Evolutionary conservation across 2,888 invertebrate genomes (phyloP), one percentile per base, ranked within the genome.

Genomic region (Parnassius mnemosyne): DNA sequence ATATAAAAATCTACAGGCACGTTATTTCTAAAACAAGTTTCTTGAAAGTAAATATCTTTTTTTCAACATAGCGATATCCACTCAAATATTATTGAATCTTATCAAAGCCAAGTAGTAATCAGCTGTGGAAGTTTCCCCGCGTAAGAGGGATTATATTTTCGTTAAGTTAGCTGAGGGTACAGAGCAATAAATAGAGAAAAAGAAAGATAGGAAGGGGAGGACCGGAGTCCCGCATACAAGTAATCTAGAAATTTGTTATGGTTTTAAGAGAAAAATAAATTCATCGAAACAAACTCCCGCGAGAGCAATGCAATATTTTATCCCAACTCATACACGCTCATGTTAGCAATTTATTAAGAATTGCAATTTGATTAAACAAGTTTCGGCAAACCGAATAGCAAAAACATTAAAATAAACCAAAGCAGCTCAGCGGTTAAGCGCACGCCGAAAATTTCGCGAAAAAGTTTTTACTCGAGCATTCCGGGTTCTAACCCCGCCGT

Each of bases 71-170:
- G 43, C 11, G 43, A 46, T 73, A 71, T 86, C 87, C 84, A 81
- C 65, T 72, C 46, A 71, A 77, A 70, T 44, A 73, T 73, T 66
- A 34, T 68, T 66, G 61, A 64, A 70, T 77, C 80, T 85, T 87
- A 87, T 85, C 85, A 80, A 74, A 73, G 73, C 76, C 74, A 81
- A 85, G 83, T 84, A 86, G 86, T 88, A 89, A 91, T 91, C 89
- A 89, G 86, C 81, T 79, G 80, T 80, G 81, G 84, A 88, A 87
- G 82, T 89, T 89, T 85, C 77, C 81, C 77, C 80, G 83, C 84
- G 85, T 84, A 84, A 83, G 87, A 88, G 87, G 89, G 87, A 91
- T 91, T 89, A 89, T 89, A 86, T 89, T 90, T 88, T 89, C 89
- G 85, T 90, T 89, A 91, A 87, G 85, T 88, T 85, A 79, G 83